These are phyloP conservation scores for Cerastoderma edule DNA, from an alignment of 2,888 invertebrate genomes.

Conservation along the genomic window DNA sequence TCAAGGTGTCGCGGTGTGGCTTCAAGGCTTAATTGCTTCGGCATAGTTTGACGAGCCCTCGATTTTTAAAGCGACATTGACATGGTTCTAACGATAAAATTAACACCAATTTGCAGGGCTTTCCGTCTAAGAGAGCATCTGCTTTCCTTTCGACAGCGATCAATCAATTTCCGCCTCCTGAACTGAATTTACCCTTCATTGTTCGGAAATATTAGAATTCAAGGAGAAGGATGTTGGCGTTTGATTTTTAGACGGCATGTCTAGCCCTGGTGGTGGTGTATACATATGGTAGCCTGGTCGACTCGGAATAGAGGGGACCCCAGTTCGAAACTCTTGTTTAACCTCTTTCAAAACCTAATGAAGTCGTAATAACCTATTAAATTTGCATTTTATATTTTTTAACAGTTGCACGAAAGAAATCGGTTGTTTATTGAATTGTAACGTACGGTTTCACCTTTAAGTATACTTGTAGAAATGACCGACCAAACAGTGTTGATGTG, in stretches of 20 bases:
- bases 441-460: too few species aligned
- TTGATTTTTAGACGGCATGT: neutral
- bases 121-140: conserved; percentile 8
- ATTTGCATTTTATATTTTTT: too few species aligned
- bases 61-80: conserved; percentile 10
- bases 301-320: neutral
- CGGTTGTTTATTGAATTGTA: too few species aligned
- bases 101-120: conserved; percentile 24
- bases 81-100: conserved; percentile 14
- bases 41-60: neutral
- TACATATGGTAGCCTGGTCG: neutral
- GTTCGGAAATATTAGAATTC: neutral
- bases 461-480: too few species aligned
- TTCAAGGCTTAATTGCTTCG: conserved; percentile 13
- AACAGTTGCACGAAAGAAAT: too few species aligned
- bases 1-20: neutral
- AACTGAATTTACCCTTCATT: neutral
- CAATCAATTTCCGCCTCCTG: neutral
- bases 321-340: too few species aligned
- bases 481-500: too few species aligned
- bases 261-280: too few species aligned
- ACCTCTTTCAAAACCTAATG: too few species aligned
- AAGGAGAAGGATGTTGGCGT: neutral
- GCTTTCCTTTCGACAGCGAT: conserved; percentile 4
- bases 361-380: too few species aligned